Base-by-base conservation (phyloP, 1,140 invertebrate species). In the Anagrus nilaparvatae region DNA sequence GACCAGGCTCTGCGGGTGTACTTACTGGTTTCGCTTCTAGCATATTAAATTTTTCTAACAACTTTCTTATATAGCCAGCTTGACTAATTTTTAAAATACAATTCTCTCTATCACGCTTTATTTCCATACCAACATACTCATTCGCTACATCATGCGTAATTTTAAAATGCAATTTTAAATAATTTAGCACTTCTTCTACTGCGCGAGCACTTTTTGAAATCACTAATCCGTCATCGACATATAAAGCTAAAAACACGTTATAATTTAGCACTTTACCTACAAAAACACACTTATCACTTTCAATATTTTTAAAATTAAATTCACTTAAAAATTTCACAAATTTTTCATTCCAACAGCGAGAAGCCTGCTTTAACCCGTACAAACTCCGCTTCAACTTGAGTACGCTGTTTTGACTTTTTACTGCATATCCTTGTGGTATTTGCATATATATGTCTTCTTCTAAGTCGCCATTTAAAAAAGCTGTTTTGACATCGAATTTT, bases 111-210 rank as follows among this genome's bases (percentile, higher is more conserved):
- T 50, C 31, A n/a, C 40, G 31, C 8, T 21, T 24, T 10, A 66
- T 58, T 44, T 63, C 36, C 27, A 63, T 53, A 7, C 60, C 57
- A 3, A 63, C 37, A 42, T 56, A 63, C 10, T 20, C 16, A 4
- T 36, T 40, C 3, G 47, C 25, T 10, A 40, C 40, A 20, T 40
- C 37, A 16, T n/a, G 44, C 8, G 4, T 46, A 33, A 16, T 38
- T 23, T 3, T 31, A 14, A 6, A 49, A 23, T 24, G 41, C 10
- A 6, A 23, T 17, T 16, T 32, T 16, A n/a, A n/a, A n/a, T n/a
- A n/a, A n/a, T n/a, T n/a, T n/a, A n/a, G n/a, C n/a, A n/a, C n/a
- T n/a, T n/a, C n/a, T n/a, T n/a, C n/a, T n/a, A n/a, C n/a, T n/a
- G n/a, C n/a, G n/a, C n/a, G n/a, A n/a, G n/a, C n/a, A 24, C 44